Evolutionary conservation across 2,888 invertebrate genomes (phyloP).

Genomic region (Hydriomena furcata): DNA sequence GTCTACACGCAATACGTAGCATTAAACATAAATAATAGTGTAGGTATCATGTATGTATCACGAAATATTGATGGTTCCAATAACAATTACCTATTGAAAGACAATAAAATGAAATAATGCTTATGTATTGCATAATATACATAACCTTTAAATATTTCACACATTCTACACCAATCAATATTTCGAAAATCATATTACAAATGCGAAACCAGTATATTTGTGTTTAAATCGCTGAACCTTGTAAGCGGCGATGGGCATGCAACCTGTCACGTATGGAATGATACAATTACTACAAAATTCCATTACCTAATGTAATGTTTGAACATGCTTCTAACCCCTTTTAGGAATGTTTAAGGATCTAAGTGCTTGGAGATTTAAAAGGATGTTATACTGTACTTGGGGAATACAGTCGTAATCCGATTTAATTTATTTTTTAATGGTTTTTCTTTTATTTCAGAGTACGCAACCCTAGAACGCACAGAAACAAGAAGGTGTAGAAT

Average conservation of each 20-base stretch:
- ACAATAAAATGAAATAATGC: not conserved
- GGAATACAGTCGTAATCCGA: too few relatives aligned
- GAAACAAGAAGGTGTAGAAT: constrained; percentile 20
- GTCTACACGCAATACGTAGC: not conserved
- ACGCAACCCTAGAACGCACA: constrained; percentile 14
- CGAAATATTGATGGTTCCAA: not conserved
- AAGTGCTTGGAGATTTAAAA: too few relatives aligned
- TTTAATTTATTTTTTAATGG: not conserved
- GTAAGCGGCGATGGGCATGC: too few relatives aligned
- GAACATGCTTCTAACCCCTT: too few relatives aligned
- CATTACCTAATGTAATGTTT: not conserved
- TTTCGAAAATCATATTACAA: too few relatives aligned
- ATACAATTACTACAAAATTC: too few relatives aligned
- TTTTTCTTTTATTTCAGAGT: not conserved
- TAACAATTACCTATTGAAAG: not conserved
- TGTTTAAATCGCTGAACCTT: too few relatives aligned
- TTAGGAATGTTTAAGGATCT: too few relatives aligned
- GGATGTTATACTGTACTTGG: too few relatives aligned
- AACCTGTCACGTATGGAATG: too few relatives aligned
- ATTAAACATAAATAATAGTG: not conserved
- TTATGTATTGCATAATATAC: not conserved
- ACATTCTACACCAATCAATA: too few relatives aligned
- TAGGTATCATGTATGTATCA: not conserved
- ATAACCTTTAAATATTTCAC: not conserved
- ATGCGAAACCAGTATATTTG: too few relatives aligned